A percentile compares a stretch with the other conserved stretches of the same genome.
Conservation (phyloP, 2,888 invertebrate species). For the Tachystola acroxantha region DNA sequence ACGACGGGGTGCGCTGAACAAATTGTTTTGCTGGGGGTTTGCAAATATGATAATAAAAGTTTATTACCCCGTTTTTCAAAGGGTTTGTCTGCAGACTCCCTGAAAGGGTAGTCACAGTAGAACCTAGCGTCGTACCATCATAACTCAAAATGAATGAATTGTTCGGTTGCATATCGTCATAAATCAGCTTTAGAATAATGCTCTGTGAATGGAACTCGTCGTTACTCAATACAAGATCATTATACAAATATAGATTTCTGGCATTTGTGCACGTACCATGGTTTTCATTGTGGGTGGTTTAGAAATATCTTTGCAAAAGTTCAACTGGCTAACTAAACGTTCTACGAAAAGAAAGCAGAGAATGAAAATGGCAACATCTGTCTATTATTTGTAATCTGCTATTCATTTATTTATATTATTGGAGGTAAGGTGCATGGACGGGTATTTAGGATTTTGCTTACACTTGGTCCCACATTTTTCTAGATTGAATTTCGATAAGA, state of each 20-base stretch:
- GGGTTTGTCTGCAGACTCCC: slow-evolving; percentile 59
- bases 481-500: too few species aligned
- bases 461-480: too few species aligned
- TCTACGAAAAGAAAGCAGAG: slow-evolving; percentile 67
- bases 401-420: slow-evolving; percentile 21
- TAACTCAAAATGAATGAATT: slow-evolving; percentile 67
- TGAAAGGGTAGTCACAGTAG: slow-evolving; percentile 68
- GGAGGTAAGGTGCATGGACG: too few species aligned
- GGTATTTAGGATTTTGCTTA: too few species aligned
- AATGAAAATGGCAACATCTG: slow-evolving; percentile 39
- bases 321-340: slow-evolving; percentile 36
- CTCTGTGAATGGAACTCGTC: slow-evolving; percentile 49
- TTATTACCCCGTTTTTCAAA: slow-evolving; percentile 74
- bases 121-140: slow-evolving; percentile 47
- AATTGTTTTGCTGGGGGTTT: slow-evolving; percentile 55
- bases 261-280: slow-evolving; percentile 65
- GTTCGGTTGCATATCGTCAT: slow-evolving; percentile 70
- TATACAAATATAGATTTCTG: slow-evolving; percentile 77
- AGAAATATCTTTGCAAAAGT: slow-evolving; percentile 49
- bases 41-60: slow-evolving; percentile 76
- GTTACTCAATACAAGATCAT: slow-evolving; percentile 71
- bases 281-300: slow-evolving; percentile 53
- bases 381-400: slow-evolving; percentile 50
- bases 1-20: slow-evolving; percentile 56
- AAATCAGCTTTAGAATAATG: slow-evolving; percentile 68